A percentile compares a stretch with the other conserved stretches of the same genome.
These are phyloP conservation scores for Tetragonula carbonaria DNA, from an alignment of 2,888 invertebrate species.

Conservation along the genomic window DNA sequence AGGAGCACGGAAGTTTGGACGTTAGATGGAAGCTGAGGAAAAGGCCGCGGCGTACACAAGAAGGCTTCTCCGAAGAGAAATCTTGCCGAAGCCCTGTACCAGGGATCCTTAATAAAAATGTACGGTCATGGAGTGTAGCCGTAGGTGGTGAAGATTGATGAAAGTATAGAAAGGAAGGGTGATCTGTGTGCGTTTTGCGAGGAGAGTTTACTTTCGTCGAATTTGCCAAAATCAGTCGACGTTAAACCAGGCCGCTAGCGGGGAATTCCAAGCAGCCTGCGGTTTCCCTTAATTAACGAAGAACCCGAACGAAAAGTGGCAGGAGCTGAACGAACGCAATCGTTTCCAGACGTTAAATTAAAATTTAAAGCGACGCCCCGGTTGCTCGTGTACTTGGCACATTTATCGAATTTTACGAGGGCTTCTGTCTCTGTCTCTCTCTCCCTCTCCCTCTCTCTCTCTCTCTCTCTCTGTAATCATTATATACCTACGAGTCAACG, in stretches of 20 bases:
- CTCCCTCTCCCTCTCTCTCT: background rate
- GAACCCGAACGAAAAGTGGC: background rate
- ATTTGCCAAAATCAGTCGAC: conserved; percentile 45
- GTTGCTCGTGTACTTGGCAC: background rate
- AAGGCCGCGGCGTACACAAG: conserved; percentile 15
- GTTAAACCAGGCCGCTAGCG: background rate
- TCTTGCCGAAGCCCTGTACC: background rate
- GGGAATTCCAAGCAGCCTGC: conserved; percentile 3
- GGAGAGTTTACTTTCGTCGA: conserved; percentile 41
- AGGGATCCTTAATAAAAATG: conserved; percentile 63
- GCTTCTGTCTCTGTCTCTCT: background rate
- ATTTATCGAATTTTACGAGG: conserved; percentile 1
- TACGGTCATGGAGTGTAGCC: conserved; percentile 52
- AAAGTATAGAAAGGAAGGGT: conserved; percentile 7
- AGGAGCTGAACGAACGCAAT: conserved; percentile 28
- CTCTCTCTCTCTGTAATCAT: conserved; percentile 3
- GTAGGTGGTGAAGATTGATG: conserved; percentile 55
- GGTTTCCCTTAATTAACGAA: conserved; percentile 42
- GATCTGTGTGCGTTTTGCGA: background rate
- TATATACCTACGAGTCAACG: conserved; percentile 10
- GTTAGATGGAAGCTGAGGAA: conserved; percentile 17
- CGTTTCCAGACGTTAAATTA: conserved; percentile 20
- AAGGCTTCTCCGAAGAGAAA: conserved; percentile 44
- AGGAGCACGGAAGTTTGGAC: conserved; percentile 7
- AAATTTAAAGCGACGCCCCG: conserved; percentile 34